These are phyloP conservation scores for Sebastes aleutianus DNA, from an alignment of 2,797 vertebrate genomes.

Conservation along the genomic window DNA sequence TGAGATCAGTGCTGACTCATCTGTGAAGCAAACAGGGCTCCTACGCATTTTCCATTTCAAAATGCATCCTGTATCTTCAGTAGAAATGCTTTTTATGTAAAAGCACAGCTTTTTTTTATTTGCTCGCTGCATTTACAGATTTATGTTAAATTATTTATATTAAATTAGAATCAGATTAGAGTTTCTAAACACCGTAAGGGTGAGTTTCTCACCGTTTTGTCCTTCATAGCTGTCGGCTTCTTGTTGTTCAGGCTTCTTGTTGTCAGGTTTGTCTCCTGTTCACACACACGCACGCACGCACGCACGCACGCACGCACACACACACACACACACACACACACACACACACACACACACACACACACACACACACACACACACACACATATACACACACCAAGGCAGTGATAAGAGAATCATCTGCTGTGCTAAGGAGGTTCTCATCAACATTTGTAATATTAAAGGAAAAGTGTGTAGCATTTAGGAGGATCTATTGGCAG, in stretches of 20 bases:
- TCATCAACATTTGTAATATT: background rate
- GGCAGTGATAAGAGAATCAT: background rate
- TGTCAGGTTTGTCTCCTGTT: constrained; percentile 23
- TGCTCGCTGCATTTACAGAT: background rate
- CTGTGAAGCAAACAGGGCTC: constrained; percentile 20
- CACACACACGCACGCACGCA: constrained; percentile 5
- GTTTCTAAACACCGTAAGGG: background rate
- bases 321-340: constrained; percentile 3
- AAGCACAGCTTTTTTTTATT: background rate
- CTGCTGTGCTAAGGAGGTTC: background rate
- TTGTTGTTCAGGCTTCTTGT: background rate
- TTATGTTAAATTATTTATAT: background rate
- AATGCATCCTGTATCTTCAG: background rate
- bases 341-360: constrained; percentile 9
- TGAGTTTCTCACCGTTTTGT: constrained; percentile 40
- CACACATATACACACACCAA: background rate
- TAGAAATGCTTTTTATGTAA: background rate
- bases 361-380: background rate
- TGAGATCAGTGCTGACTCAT: constrained; percentile 43
- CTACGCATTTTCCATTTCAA: constrained; percentile 29
- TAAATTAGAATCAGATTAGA: background rate
- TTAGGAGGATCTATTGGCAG: too few relatives aligned
- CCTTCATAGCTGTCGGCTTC: background rate
- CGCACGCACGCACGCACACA: background rate
- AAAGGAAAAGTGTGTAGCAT: too few relatives aligned